Base-by-base conservation (phyloP, 2,797 vertebrate genomes). In the Sparus aurata region DNA sequence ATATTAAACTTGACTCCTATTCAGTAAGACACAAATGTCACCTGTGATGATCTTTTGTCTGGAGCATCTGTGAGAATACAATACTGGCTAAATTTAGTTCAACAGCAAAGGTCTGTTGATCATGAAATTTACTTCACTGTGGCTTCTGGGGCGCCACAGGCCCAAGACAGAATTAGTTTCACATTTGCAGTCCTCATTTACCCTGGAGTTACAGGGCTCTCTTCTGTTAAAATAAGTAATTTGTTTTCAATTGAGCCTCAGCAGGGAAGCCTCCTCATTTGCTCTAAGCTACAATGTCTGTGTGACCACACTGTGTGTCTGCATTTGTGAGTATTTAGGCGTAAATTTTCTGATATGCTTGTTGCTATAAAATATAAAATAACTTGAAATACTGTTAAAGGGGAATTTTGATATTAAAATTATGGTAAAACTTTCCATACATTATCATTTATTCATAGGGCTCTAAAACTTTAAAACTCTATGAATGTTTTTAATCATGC, bases 191-290 rank as follows among this genome's bases (percentile, higher is more conserved):
- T 62, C 69, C 68, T 79, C 75, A 73, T 83, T 82, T 76, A 85
- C 62, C 74, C 80, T 59, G 79, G 72, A 87, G 79, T 90, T 86
- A 70, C 34, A 70, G 34, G 53, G 41, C 73, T 86, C 61, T 85
- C 50, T 90, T 63, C 71, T 88, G 67, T 80, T 79, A 77, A 89
- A 91, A 90, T 77, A 85, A 84, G 75, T 87, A 3, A 88, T 93
- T 89, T 91, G 79, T 88, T 90, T 85, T 87, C 85, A 89, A 81
- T 79, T 59, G 74, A 83, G 90, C 69, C 83, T 89, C 88, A 77
- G 85, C 82, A 75, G 80, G 77, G 79, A 66, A 1, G 45, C 77
- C 73, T 79, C 64, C 71, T 91, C 75, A 89, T 88, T 88, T 86
- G 66, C 82, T 87, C 65, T 65, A 74, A 65, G 69, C 65, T 67